These are phyloP conservation scores for Tupaia tana DNA, from an alignment of 2,113 vertebrate genomes.

Conservation along the genomic window DNA sequence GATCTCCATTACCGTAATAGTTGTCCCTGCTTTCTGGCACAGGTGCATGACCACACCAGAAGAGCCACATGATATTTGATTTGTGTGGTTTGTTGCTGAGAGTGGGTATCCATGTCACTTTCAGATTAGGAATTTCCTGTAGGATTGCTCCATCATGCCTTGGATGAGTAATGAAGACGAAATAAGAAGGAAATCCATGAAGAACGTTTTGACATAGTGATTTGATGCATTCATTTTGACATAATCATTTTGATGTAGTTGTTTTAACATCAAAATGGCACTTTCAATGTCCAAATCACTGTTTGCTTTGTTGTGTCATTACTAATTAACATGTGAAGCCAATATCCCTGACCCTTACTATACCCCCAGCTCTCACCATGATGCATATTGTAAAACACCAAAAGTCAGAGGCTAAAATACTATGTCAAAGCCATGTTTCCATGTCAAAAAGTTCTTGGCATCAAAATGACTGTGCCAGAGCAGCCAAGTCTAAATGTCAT, in stretches of 20 bases:
- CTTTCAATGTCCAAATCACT: not conserved
- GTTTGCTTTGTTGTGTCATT: slow-evolving; percentile 30
- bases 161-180: not conserved
- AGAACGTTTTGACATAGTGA: not conserved
- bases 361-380: not conserved
- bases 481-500: not conserved
- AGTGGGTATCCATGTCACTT: not conserved
- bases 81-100: not conserved
- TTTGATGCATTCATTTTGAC: not conserved
- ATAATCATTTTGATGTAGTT: not conserved
- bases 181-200: not conserved
- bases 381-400: slow-evolving; percentile 14
- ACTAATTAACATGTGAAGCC: slow-evolving; percentile 29
- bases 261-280: slow-evolving; percentile 50
- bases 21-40: not conserved
- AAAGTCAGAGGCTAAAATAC: slow-evolving; percentile 45
- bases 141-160: not conserved
- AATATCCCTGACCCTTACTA: not conserved
- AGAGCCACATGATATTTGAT: not conserved
- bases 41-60: not conserved
- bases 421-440: slow-evolving; percentile 22
- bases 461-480: slow-evolving; percentile 16
- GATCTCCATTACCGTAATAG: not conserved
- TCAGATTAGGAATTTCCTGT: not conserved
- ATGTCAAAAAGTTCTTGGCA: not conserved